Evolutionary conservation across 2,797 vertebrate species (phyloP).

Genomic region (Meriones psammophilus): DNA sequence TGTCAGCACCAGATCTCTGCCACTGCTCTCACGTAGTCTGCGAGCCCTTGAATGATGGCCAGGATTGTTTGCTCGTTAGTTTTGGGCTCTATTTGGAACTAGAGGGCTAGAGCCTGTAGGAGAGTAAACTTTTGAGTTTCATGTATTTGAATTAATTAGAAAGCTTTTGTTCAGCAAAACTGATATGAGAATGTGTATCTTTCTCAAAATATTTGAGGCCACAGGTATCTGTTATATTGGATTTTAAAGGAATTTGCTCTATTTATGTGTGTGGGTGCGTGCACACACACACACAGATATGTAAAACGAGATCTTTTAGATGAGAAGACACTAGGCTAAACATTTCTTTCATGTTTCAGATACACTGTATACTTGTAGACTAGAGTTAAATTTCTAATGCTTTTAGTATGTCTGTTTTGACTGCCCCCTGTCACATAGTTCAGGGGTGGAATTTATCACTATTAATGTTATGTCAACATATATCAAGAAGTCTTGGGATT

Average conservation of each 20-base stretch:
- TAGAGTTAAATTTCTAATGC: neutral
- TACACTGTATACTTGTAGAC: neutral
- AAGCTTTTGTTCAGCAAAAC: conserved; percentile 67
- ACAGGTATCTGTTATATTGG: neutral
- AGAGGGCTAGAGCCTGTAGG: neutral
- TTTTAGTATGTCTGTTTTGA: neutral
- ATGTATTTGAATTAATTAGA: conserved; percentile 22
- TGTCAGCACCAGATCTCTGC: neutral
- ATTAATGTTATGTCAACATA: neutral
- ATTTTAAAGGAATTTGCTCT: neutral
- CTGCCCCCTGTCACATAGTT: neutral
- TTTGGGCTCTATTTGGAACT: conserved; percentile 29
- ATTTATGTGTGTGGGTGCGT: neutral
- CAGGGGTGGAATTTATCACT: neutral
- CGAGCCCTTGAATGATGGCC: neutral
- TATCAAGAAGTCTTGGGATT: neutral
- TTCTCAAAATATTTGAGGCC: neutral
- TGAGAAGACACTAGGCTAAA: neutral
- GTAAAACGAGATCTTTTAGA: neutral
- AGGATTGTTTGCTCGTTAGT: neutral
- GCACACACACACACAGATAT: too few relatives aligned
- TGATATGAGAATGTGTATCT: conserved; percentile 34
- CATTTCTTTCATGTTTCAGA: neutral
- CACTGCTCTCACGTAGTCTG: neutral
- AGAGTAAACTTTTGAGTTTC: conserved; percentile 49